Conservation (phyloP, 2,797 vertebrate species). For the Odontamblyopus rebecca region DNA sequence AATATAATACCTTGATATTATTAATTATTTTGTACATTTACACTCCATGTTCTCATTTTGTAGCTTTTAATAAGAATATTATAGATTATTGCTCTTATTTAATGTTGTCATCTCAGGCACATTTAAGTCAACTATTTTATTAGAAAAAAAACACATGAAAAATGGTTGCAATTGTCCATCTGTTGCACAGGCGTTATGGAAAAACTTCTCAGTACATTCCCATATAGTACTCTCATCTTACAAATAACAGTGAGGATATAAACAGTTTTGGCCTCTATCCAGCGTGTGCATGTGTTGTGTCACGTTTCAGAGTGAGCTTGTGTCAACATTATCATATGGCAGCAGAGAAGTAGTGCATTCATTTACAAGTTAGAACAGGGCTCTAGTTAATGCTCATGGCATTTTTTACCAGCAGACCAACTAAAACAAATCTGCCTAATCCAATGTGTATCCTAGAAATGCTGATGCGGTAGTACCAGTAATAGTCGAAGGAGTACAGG, state of each 20-base stretch:
- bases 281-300: slow-evolving; percentile 8
- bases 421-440: neutral
- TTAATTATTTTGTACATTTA: no score
- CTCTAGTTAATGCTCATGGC: slow-evolving; percentile 11
- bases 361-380: slow-evolving; percentile 46
- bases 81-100: neutral
- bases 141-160: neutral
- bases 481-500: neutral
- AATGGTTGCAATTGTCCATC: neutral
- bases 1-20: no score
- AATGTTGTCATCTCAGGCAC: neutral
- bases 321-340: slow-evolving; percentile 11
- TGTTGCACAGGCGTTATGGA: neutral
- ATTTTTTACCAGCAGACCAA: slow-evolving; percentile 31
- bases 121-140: neutral
- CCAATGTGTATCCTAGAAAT: neutral
- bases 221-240: neutral
- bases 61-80: no score
- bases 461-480: neutral
- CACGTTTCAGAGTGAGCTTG: slow-evolving; percentile 14
- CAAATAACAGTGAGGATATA: slow-evolving; percentile 1
- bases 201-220: neutral
- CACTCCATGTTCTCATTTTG: no score
- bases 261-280: slow-evolving; percentile 2
- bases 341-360: slow-evolving; percentile 8